Conservation (phyloP, 2,113 vertebrate species). For the Terrapene triunguis region DNA sequence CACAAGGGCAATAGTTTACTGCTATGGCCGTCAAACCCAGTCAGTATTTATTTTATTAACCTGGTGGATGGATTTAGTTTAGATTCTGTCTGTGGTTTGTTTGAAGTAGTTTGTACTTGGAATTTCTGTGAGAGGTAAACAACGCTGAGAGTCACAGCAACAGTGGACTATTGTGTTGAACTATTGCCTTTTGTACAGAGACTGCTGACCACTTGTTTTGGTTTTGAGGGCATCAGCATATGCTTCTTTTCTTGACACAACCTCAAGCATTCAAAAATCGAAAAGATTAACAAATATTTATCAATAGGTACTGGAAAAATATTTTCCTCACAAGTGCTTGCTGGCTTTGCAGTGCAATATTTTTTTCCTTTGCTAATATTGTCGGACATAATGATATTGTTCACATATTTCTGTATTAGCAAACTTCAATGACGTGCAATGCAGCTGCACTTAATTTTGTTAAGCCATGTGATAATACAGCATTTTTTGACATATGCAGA, state of each 20-base stretch:
- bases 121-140: conserved; percentile 67
- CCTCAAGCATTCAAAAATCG: conserved; percentile 46
- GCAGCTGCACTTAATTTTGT: conserved; percentile 44
- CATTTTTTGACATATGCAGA: conserved; percentile 53
- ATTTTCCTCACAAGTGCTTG: conserved; percentile 34
- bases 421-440: conserved; percentile 33
- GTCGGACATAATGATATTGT: not conserved
- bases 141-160: conserved; percentile 58
- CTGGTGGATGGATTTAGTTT: conserved; percentile 65
- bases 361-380: conserved; percentile 31
- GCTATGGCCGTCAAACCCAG: conserved; percentile 44
- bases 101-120: conserved; percentile 65
- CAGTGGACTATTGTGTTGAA: conserved; percentile 68
- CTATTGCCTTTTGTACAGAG: conserved; percentile 24
- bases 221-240: conserved; percentile 59
- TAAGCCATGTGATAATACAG: conserved; percentile 52
- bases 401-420: not conserved
- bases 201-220: conserved; percentile 64
- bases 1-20: conserved; percentile 31
- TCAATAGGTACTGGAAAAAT: conserved; percentile 37
- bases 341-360: not conserved
- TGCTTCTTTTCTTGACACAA: conserved; percentile 64
- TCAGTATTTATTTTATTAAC: conserved; percentile 66
- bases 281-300: conserved; percentile 60
- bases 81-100: conserved; percentile 62